phyloP scores from a whole-genome alignment of 2,888 invertebrate species.

The Drosophila lacicola region DNA sequence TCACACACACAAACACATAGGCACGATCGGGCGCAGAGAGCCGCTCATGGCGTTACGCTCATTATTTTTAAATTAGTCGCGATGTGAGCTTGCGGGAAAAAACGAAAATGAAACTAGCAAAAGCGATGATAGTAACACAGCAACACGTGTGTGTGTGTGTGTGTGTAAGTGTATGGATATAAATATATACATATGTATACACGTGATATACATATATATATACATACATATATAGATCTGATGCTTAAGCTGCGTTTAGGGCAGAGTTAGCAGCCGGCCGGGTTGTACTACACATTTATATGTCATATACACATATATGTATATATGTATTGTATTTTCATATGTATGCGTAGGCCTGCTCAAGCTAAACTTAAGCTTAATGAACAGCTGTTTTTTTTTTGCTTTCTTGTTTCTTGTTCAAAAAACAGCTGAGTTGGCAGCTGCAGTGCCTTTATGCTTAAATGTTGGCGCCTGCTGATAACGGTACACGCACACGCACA shows the following conservation, averaged over 20 bases:
- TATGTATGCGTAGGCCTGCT: neutral
- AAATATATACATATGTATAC: neutral
- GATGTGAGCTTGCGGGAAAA: slow-evolving; percentile 13
- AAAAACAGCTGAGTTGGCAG: slow-evolving; percentile 6
- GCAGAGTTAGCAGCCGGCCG: slow-evolving; percentile 1
- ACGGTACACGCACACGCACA: neutral
- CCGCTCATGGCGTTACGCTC: slow-evolving; percentile 26
- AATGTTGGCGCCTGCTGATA: neutral
- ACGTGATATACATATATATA: neutral
- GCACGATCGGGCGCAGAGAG: slow-evolving; percentile 4
- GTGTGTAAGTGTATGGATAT: neutral
- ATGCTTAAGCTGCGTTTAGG: slow-evolving; percentile 17
- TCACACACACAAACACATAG: neutral
- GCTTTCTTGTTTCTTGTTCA: neutral
- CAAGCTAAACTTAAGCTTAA: neutral
- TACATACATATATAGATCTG: neutral
- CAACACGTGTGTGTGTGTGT: neutral
- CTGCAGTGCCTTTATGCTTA: neutral
- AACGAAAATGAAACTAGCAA: slow-evolving; percentile 31
- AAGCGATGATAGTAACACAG: slow-evolving; percentile 2
- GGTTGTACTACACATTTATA: neutral
- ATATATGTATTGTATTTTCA: neutral
- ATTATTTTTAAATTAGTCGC: slow-evolving; percentile 3
- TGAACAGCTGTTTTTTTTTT: slow-evolving; percentile 17
- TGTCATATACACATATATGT: neutral